These are phyloP conservation scores for Glossophaga mutica DNA, from an alignment of 2,797 vertebrate genomes.

Conservation along the genomic window DNA sequence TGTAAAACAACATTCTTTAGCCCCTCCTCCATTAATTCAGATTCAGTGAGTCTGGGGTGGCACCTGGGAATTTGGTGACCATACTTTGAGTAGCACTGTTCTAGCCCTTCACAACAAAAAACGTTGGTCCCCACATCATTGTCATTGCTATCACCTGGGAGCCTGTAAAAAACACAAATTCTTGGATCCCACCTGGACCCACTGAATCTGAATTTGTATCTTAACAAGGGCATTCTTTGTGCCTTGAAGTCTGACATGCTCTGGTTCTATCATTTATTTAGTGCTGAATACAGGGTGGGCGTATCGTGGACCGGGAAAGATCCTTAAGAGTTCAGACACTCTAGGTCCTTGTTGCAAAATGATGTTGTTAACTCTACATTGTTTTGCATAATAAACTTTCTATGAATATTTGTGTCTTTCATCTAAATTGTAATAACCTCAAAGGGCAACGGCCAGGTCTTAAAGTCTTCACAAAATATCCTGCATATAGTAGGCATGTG, in stretches of 20 bases:
- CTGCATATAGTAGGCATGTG: neutral
- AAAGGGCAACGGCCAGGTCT: neutral
- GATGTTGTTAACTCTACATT: neutral
- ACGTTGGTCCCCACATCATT: neutral
- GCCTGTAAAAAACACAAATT: neutral
- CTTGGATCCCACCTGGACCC: neutral
- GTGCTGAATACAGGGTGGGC: neutral
- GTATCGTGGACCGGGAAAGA: neutral
- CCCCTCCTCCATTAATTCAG: neutral
- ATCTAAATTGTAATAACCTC: neutral
- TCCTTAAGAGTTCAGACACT: neutral
- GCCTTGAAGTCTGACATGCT: neutral
- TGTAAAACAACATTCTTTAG: neutral
- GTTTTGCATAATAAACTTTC: neutral
- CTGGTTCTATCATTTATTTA: neutral
- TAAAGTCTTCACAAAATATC: neutral
- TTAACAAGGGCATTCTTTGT: neutral
- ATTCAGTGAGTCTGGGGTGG: neutral
- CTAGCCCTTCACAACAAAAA: neutral
- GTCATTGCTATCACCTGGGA: neutral
- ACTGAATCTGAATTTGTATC: neutral
- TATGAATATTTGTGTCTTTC: neutral
- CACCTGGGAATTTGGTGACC: neutral
- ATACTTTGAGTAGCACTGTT: neutral
- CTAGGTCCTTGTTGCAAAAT: neutral